phyloP scores from a whole-genome alignment of 2,113 vertebrate species.

The Litocranius walleri region DNA sequence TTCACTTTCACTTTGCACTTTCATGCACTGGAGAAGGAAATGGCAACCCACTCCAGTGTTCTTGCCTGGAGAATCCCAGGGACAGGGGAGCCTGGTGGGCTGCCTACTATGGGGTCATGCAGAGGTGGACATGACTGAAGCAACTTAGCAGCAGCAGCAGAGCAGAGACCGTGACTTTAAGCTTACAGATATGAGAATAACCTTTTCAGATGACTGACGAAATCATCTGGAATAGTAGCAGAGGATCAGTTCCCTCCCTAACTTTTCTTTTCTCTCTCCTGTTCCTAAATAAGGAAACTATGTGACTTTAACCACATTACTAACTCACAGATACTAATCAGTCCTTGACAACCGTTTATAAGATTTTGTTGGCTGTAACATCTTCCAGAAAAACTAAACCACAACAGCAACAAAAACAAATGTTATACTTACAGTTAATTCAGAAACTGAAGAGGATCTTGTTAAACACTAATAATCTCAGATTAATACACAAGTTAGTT shows the following conservation, averaged over 20 bases:
- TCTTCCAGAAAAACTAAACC: neutral
- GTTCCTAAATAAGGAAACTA: neutral
- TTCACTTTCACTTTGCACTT: neutral
- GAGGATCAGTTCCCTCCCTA: neutral
- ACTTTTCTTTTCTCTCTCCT: neutral
- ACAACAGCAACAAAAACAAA: neutral
- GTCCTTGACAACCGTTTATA: neutral
- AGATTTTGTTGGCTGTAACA: neutral
- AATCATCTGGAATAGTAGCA: neutral
- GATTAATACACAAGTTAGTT: neutral
- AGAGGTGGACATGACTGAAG: accelerated
- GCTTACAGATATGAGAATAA: neutral
- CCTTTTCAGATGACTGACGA: neutral
- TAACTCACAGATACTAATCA: neutral
- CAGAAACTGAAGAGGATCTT: neutral
- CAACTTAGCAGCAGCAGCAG: neutral
- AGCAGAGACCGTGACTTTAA: neutral
- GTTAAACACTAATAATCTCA: neutral
- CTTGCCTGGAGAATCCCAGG: neutral
- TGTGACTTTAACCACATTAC: neutral
- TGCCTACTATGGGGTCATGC: accelerated
- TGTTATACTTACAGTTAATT: neutral
- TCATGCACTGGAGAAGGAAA: neutral
- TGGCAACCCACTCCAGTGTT: neutral
- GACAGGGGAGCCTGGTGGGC: neutral